Evolutionary conservation across 2,888 invertebrate species (phyloP).

Genomic region (Ceramica pisi): DNA sequence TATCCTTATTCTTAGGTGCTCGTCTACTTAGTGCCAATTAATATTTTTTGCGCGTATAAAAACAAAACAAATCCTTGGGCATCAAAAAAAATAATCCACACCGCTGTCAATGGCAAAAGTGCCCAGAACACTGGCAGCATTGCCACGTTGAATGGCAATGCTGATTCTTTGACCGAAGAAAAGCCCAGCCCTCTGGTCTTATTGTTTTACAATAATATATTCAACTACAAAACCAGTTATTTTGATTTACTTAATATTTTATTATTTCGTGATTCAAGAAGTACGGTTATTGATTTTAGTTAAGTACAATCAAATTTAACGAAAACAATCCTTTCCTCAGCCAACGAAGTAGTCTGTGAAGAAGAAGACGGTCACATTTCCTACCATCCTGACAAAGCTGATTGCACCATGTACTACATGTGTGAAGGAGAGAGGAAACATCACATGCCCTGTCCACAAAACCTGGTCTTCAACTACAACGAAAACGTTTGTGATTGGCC

Average conservation of each 20-base stretch:
- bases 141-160: too few relatives aligned
- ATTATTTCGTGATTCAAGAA: neutral
- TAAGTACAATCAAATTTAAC: neutral
- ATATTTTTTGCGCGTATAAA: too few relatives aligned
- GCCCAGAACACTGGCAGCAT: too few relatives aligned
- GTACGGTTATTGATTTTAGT: neutral
- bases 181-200: too few relatives aligned
- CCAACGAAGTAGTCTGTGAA: conserved; percentile 96
- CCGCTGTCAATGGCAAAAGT: too few relatives aligned
- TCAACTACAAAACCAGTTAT: neutral
- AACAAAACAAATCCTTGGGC: too few relatives aligned
- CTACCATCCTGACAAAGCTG: conserved; percentile 97
- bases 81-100: too few relatives aligned
- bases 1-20: too few relatives aligned
- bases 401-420: conserved; percentile 99
- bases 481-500: conserved; percentile 99
- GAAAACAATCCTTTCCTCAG: conserved; percentile 83
- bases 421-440: conserved; percentile 98
- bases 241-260: neutral
- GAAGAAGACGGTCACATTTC: conserved; percentile 99
- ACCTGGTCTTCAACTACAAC: conserved; percentile 97
- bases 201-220: too few relatives aligned
- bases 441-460: conserved; percentile 98
- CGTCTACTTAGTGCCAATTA: neutral
- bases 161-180: too few relatives aligned